Evolutionary conservation across 2,888 invertebrate species (phyloP).

Genomic region (Ophioninae sp.): DNA sequence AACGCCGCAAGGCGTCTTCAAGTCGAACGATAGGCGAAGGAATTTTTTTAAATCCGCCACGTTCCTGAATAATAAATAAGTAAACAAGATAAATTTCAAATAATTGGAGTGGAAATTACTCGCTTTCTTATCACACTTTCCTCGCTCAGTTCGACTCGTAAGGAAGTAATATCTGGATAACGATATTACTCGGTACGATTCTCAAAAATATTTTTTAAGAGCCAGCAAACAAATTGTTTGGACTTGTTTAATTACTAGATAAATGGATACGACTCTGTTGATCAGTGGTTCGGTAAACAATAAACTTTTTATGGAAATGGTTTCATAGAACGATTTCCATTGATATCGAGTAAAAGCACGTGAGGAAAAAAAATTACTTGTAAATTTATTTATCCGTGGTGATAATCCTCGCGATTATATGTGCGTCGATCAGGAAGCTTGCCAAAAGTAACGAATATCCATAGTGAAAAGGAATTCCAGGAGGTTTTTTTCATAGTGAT

Average conservation of each 20-base stretch:
- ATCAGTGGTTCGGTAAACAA: not conserved
- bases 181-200: not conserved
- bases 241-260: not conserved
- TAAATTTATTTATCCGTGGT: not conserved
- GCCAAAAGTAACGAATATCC: not conserved
- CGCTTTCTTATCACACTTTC: not conserved
- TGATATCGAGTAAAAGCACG: not conserved
- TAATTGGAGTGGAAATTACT: not conserved
- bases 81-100: not conserved
- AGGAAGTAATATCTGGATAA: not conserved
- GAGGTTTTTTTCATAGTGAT: not conserved
- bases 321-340: not conserved
- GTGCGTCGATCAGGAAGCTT: not conserved
- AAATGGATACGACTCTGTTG: not conserved
- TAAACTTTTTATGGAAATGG: not conserved
- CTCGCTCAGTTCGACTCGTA: not conserved
- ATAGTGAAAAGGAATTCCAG: not conserved
- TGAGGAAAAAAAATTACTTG: not conserved
- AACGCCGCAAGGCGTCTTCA: too few relatives aligned
- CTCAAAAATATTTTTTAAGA: not conserved
- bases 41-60: not conserved
- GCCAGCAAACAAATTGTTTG: not conserved
- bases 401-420: not conserved
- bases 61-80: not conserved
- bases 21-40: not conserved